A percentile compares a stretch with the other conserved stretches of the same genome.
These are phyloP conservation scores for Eupeodes luniger DNA, from an alignment of 2,888 invertebrate species.

Conservation along the genomic window DNA sequence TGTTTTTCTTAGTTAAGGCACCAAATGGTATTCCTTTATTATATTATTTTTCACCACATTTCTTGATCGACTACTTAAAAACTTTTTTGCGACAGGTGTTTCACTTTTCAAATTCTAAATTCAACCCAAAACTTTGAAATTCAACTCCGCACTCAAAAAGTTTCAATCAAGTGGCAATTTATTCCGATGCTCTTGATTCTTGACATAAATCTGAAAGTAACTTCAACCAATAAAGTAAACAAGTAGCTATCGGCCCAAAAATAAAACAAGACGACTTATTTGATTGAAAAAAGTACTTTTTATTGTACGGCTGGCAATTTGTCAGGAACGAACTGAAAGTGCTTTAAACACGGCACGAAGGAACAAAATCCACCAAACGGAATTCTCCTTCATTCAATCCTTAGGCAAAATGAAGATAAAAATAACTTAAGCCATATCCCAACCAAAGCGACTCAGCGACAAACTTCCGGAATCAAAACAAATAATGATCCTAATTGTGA, in stretches of 20 bases:
- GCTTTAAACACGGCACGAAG: background rate
- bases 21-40: no score
- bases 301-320: slow-evolving; percentile 30
- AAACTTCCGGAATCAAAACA: slow-evolving; percentile 23
- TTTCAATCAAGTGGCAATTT: slow-evolving; percentile 12
- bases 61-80: background rate
- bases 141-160: background rate
- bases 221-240: background rate
- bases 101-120: no score
- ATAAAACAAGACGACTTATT: background rate
- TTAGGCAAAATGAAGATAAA: background rate
- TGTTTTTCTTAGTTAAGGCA: no score
- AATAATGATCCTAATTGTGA: slow-evolving; percentile 47
- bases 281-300: slow-evolving; percentile 1
- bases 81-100: background rate
- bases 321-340: slow-evolving; percentile 40
- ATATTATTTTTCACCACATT: background rate
- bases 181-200: background rate
- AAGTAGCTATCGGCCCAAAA: background rate
- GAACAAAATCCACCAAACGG: slow-evolving; percentile 3
- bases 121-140: background rate
- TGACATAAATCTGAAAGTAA: slow-evolving; percentile 7
- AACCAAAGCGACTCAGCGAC: background rate
- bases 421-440: background rate
- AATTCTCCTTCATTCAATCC: background rate